phyloP scores from a whole-genome alignment of 2,888 invertebrate species.

The Celastrina argiolus region DNA sequence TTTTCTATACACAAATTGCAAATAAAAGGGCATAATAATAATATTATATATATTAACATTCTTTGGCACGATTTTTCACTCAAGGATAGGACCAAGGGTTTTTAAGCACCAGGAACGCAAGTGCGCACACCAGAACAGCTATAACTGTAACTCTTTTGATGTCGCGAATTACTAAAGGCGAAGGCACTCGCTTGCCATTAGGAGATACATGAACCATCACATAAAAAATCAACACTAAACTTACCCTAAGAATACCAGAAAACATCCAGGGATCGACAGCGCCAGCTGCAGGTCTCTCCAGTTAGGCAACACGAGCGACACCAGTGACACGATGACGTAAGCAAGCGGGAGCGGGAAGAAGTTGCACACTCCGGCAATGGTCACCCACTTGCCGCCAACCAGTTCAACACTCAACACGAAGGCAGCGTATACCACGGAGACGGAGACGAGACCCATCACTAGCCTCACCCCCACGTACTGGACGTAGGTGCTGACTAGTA shows the following conservation, averaged over 20 bases:
- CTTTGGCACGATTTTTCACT: no score
- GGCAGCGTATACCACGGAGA: constrained; percentile 89
- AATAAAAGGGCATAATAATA: no score
- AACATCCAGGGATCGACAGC: constrained; percentile 83
- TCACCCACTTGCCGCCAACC: constrained; percentile 88
- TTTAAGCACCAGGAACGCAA: no score
- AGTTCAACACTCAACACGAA: constrained; percentile 88
- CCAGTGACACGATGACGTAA: constrained; percentile 84
- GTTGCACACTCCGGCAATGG: constrained; percentile 88
- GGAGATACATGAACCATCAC: no score
- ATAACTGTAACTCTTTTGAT: no score
- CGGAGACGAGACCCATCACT: constrained; percentile 85
- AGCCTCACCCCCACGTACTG: constrained; percentile 84
- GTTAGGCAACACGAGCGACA: constrained; percentile 83
- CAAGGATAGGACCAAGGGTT: no score
- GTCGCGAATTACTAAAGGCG: no score
- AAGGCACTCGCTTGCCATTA: no score
- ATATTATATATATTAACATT: no score
- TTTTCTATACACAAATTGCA: no score
- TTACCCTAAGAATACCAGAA: constrained; percentile 83
- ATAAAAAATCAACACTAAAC: constrained; percentile 35
- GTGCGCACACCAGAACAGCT: no score
- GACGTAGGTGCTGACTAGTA: constrained; percentile 83
- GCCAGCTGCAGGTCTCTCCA: constrained; percentile 86
- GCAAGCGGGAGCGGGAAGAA: constrained; percentile 87